A percentile compares a stretch with the other conserved stretches of the same genome.
These are phyloP conservation scores for Diphyllodes magnificus DNA, from an alignment of 2,113 vertebrate genomes.

Conservation along the genomic window DNA sequence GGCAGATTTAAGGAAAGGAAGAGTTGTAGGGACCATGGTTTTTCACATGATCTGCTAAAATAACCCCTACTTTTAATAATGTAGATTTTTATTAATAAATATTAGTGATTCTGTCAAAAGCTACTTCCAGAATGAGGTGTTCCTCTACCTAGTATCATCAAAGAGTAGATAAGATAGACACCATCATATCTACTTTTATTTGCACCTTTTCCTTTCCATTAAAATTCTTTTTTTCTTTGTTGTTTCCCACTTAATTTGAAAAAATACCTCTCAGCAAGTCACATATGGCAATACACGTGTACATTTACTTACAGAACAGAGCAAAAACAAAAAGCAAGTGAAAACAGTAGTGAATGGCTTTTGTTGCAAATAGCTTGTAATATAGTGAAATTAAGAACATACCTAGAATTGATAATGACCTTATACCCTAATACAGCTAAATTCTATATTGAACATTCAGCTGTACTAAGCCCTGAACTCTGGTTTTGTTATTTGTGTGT, in stretches of 20 bases:
- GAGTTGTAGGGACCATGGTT: not conserved
- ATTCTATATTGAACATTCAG: not conserved
- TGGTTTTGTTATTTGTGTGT: not conserved
- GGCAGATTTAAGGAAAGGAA: not conserved
- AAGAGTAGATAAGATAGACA: not conserved
- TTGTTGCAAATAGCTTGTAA: not conserved
- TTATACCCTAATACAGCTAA: not conserved
- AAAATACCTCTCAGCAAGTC: not conserved
- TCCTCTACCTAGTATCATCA: not conserved
- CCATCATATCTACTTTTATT: not conserved
- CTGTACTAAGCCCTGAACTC: not conserved
- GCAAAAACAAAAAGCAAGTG: not conserved
- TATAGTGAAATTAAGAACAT: not conserved
- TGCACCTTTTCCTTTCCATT: not conserved
- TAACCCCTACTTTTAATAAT: not conserved
- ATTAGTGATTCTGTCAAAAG: not conserved
- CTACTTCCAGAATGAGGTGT: not conserved
- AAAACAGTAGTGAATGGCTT: not conserved
- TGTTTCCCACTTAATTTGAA: not conserved
- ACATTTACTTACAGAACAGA: not conserved
- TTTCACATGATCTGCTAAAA: not conserved
- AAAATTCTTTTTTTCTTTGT: not conserved
- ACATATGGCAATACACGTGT: fast-evolving
- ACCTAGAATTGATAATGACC: not conserved
- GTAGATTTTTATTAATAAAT: not conserved